Conservation (phyloP, 92 coral and sea anemone species). For the Diadumene lineata region DNA sequence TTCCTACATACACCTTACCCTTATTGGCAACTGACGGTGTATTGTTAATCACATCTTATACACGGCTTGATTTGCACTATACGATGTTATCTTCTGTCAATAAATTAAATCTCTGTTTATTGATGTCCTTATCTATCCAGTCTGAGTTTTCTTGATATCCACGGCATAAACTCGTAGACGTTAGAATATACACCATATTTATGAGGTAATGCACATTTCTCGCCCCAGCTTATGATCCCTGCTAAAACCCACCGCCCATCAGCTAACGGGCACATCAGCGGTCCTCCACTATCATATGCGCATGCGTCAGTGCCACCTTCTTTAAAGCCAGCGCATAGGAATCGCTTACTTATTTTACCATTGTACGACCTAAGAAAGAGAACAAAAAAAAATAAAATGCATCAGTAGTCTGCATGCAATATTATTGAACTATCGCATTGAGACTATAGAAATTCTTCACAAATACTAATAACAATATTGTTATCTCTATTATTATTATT, state of each 20-base stretch:
- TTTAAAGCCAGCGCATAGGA: conserved; percentile 96
- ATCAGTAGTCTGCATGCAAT: too few relatives aligned
- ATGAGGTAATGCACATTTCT: conserved; percentile 82
- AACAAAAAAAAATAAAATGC: neutral
- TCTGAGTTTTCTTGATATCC: conserved; percentile 64
- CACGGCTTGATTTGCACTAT: neutral
- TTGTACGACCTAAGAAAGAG: conserved; percentile 69
- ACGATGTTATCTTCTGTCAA: neutral
- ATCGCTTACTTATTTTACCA: conserved; percentile 78
- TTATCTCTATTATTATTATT: too few relatives aligned
- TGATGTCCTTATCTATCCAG: conserved; percentile 32
- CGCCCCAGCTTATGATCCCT: conserved; percentile 97
- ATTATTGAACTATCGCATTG: too few relatives aligned
- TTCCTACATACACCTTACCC: neutral
- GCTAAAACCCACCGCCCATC: conserved; percentile 85
- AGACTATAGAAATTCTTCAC: too few relatives aligned
- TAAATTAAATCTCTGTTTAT: conserved; percentile 18
- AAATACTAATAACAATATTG: too few relatives aligned
- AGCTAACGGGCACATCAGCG: conserved; percentile 82
- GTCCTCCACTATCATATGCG: conserved; percentile 95
- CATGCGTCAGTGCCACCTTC: conserved; percentile 98
- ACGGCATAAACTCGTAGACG: conserved; percentile 67
- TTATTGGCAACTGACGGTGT: neutral
- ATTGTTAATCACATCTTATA: neutral
- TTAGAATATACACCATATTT: conserved; percentile 98